These are phyloP conservation scores for Apis cerana DNA, from an alignment of 1,140 invertebrate species.

Conservation along the genomic window DNA sequence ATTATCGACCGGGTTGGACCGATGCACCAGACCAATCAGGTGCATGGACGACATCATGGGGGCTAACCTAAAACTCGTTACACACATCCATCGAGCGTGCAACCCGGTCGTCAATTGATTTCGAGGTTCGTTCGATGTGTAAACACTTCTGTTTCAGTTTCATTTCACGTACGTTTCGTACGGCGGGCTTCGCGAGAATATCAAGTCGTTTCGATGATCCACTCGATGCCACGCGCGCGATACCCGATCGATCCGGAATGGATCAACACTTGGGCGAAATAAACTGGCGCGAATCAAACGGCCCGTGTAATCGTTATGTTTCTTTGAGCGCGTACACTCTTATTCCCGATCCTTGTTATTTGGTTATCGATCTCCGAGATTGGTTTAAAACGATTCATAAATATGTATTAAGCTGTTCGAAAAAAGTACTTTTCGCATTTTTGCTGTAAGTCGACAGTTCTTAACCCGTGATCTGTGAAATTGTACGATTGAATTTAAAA, in stretches of 20 bases:
- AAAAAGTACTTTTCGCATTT: too few species aligned
- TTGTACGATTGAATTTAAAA: too few species aligned
- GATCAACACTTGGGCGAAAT: neutral
- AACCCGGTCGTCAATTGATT: constrained; percentile 52
- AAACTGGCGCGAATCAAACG: neutral
- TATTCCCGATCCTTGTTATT: neutral
- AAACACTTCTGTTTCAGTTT: constrained; percentile 49
- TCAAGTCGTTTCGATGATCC: constrained; percentile 26
- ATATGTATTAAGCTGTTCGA: too few species aligned
- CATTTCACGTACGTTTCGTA: constrained; percentile 32
- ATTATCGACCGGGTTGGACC: constrained; percentile 40
- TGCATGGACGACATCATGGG: constrained; percentile 24
- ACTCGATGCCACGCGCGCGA: constrained; percentile 17
- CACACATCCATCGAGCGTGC: constrained; percentile 27
- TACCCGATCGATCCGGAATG: neutral
- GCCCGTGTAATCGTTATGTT: neutral
- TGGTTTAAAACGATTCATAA: neutral
- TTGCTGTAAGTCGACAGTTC: too few species aligned
- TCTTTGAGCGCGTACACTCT: neutral
- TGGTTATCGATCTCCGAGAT: constrained; percentile 1
- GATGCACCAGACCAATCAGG: constrained; percentile 27
- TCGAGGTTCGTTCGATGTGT: constrained; percentile 33
- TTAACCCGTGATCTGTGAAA: too few species aligned
- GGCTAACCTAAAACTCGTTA: constrained; percentile 44
- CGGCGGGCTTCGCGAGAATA: neutral